Conservation (phyloP, 1,140 invertebrate species). For the Teleopsis dalmanni region DNA sequence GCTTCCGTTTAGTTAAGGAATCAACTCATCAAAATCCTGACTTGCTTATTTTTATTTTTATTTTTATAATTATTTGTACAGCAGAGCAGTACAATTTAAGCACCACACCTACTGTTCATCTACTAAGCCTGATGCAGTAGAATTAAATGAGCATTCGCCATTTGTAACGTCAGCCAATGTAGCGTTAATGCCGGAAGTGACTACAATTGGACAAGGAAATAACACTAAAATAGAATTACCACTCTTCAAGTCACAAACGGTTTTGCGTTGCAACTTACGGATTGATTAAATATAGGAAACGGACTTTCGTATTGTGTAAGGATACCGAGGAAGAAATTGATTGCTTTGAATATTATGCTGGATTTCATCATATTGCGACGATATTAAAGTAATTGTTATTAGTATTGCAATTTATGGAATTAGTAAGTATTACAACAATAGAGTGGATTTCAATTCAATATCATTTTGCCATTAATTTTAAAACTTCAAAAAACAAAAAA, state of each 20-base stretch:
- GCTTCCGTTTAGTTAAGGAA: slow-evolving; percentile 8
- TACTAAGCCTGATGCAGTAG: slow-evolving; percentile 1
- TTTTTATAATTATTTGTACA: background rate
- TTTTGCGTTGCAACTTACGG: no score
- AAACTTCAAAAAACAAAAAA: no score
- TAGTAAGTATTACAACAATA: no score
- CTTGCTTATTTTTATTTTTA: slow-evolving; percentile 1
- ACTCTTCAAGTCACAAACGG: slow-evolving; percentile 11
- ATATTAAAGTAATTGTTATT: no score
- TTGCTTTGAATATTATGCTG: no score
- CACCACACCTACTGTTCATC: slow-evolving; percentile 1
- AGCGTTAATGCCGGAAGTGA: slow-evolving; percentile 8
- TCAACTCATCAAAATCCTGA: slow-evolving; percentile 5
- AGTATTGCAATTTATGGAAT: no score
- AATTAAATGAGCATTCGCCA: slow-evolving; percentile 6
- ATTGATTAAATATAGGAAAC: no score
- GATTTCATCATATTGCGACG: no score
- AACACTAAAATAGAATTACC: slow-evolving; percentile 14
- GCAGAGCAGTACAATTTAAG: background rate
- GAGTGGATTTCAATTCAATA: no score
- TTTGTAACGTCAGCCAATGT: slow-evolving; percentile 5
- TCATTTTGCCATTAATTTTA: no score
- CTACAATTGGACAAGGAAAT: slow-evolving; percentile 15
- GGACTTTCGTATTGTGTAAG: no score
- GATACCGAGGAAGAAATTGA: no score